Base-by-base conservation (phyloP, 2,888 invertebrate species). In the Eucera pruinosa region DNA sequence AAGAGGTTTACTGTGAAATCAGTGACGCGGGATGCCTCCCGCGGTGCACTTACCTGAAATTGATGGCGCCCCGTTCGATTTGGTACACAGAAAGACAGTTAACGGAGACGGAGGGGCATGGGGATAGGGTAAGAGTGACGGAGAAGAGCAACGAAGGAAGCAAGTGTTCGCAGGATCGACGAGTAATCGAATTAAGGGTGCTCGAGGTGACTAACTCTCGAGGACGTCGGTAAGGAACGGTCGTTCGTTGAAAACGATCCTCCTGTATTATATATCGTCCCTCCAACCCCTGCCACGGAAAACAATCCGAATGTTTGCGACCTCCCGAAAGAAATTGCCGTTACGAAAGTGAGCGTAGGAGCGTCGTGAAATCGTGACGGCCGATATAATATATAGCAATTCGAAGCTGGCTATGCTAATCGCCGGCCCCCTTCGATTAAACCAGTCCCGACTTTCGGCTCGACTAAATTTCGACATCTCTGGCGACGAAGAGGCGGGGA, bases 141-240 rank as follows among this genome's bases (percentile, higher is more conserved):
- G 54, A 52, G 82, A 74, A 41, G 65, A 36, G 36, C 33, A 43
- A 57, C 58, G 45, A 61, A 55, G 60, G 52, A 54, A 61, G 55
- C 41, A 61, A 62, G 67, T 64, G 67, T 57, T 73, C 68, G 74
- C 58, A 78, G 70, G 84, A 84, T 81, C 74, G 81, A 75, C 82
- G 81, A 83, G 82, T 86, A 86, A 88, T 87, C 86, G 87, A 88
- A 88, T 87, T 84, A 88, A 87, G 85, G 74, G 81, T 74, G 71
- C 82, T 76, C 69, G 70, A 75, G 72, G 68, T 78, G 78, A 81
- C 78, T 81, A 69, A 74, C 71, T 74, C 74, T 68, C 55, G 60
- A 65, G 54, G 62, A 69, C 41, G 50, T 80, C 27, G 43, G 78
- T 61, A 67, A 71, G 78, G 54, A 72, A 78, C 52, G 58, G 39